Conservation (phyloP, 2,888 invertebrate species). For the Sabatieria punctata region DNA sequence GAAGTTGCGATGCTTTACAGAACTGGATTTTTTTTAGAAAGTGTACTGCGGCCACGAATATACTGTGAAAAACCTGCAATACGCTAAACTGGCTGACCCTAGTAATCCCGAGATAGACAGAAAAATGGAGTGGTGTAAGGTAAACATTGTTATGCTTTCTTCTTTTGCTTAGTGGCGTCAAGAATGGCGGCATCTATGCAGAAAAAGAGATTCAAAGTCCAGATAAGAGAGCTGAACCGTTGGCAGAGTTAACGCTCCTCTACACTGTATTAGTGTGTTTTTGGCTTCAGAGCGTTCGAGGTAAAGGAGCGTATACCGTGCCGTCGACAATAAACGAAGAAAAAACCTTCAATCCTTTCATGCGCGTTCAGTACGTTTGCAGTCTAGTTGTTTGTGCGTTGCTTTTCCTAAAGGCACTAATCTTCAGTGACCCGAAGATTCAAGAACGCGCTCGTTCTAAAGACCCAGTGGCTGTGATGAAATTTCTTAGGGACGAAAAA, state of each 20-base stretch:
- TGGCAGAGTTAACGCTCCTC: too few species aligned
- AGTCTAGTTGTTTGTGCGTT: neutral
- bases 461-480: conserved; percentile 35
- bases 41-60: conserved; percentile 98
- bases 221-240: too few species aligned
- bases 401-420: neutral
- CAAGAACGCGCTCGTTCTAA: conserved; percentile 21
- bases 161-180: too few species aligned
- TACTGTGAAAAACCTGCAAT: conserved; percentile 69
- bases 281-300: neutral
- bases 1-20: too few species aligned
- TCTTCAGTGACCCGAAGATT: conserved; percentile 21
- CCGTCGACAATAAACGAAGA: conserved; percentile 39
- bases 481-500: conserved; percentile 32
- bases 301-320: conserved; percentile 30
- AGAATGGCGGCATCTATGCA: too few species aligned
- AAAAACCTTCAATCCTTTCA: conserved; percentile 37
- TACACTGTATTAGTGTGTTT: too few species aligned
- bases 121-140: conserved; percentile 47
- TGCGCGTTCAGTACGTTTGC: conserved; percentile 34
- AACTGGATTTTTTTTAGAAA: conserved; percentile 41
- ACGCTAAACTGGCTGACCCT: conserved; percentile 69
- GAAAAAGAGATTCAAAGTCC: too few species aligned
- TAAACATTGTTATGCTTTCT: too few species aligned
- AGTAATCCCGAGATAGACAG: conserved; percentile 47